A percentile compares a stretch with the other conserved stretches of the same genome.
Conservation (phyloP, 2,797 vertebrate genomes). For the Lepidocolaptes lacrymiger region DNA sequence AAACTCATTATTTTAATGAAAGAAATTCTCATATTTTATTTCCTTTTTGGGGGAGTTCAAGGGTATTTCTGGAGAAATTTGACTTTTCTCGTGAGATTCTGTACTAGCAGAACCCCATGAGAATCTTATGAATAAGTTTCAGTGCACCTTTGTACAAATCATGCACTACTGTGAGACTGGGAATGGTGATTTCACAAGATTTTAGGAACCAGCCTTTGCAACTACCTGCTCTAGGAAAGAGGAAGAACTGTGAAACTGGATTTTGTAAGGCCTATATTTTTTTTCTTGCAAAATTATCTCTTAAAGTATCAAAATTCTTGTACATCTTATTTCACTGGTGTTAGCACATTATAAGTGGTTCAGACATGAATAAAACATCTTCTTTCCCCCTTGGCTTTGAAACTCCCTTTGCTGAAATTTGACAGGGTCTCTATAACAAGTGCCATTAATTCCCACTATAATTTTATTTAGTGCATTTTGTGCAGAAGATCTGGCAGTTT, state of each 20-base stretch:
- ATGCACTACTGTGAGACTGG: not conserved
- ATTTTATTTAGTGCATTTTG: constrained; percentile 3
- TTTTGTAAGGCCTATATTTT: not conserved
- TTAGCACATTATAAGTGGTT: not conserved
- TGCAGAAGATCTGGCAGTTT: not conserved
- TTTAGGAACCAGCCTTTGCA: not conserved
- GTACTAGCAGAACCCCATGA: not conserved
- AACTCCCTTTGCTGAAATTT: not conserved
- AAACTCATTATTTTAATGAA: not conserved
- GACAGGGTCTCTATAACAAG: not conserved
- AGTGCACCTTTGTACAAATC: not conserved
- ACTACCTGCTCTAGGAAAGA: not conserved
- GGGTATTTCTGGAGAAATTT: not conserved
- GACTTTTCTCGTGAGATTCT: not conserved
- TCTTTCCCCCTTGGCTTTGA: not conserved
- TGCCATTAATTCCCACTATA: not conserved
- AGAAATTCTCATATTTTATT: not conserved
- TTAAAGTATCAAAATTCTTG: not conserved
- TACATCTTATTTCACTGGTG: not conserved
- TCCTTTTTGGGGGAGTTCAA: not conserved
- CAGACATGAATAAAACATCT: not conserved
- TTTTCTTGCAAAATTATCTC: not conserved
- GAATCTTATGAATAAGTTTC: not conserved
- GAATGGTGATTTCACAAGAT: not conserved
- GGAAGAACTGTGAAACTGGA: not conserved